Evolutionary conservation across 1,140 invertebrate species (phyloP), one percentile per base, ranked within the genome.

Genomic region (Anoplolepis gracilipes): DNA sequence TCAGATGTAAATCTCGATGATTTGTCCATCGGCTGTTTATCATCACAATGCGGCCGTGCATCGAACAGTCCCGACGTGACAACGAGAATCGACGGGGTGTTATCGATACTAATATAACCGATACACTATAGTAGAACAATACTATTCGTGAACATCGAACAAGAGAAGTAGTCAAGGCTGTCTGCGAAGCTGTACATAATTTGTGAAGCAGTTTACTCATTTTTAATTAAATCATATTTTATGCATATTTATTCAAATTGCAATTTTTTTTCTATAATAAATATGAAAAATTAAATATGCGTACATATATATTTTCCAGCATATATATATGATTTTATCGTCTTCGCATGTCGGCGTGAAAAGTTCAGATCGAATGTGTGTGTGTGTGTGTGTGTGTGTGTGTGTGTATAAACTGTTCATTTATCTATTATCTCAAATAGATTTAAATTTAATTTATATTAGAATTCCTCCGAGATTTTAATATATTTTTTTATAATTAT

Each of bases 21-120:
- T 90, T 90, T 87, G 88, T 90, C 88, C 88, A 89, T 89, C 79
- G 88, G 72, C 87, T 89, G 85, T 90, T 88, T 87, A 90, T 90
- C 87, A 89, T 89, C 73, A 67, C 78, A 59, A 89, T 78, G 79
- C 87, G 57, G 30, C 72, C 62, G 77, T 72, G 49, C 59, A 53
- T 88, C 82, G 61, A 55, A 19, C 64, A 69, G 25, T 19, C 22
- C 49, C 73, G 69, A 89, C 70, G 84, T 72, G 84, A 89, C 88
- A 85, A 57, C 75, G 70, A 82, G 75, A 88, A 49, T 86, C 75
- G 65, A 86, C 76, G 78, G 25, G 53, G 53, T 59, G 53, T 82
- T 82, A 73, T 72, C 78, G 67, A 82, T 82, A 82, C 67, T 19
- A 61, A 39, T 46, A 28, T 82, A 82, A 73, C 39, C 46, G 46